These are phyloP conservation scores for Acanthurus lineatus DNA, from an alignment of 2,797 vertebrate genomes.

Conservation along the genomic window DNA sequence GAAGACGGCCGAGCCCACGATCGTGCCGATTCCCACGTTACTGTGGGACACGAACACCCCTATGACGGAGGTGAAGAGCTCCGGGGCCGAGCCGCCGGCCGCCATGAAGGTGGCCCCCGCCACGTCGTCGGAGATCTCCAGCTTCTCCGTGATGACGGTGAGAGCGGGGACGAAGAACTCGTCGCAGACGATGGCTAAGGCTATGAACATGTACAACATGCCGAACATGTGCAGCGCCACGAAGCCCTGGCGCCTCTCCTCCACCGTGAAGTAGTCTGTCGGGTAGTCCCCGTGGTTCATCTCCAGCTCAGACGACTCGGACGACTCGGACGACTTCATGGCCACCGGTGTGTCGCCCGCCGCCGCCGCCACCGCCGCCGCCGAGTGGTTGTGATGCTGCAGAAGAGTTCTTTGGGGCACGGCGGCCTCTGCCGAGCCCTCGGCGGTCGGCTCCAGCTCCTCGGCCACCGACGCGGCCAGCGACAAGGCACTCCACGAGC, in stretches of 20 bases:
- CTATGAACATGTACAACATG: constrained; percentile 99
- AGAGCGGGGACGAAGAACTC: constrained; percentile 98
- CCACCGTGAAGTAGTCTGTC: constrained; percentile 90
- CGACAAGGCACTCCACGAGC: constrained; percentile 94
- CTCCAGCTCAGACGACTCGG: constrained; percentile 34
- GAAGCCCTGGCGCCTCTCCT: constrained; percentile 90
- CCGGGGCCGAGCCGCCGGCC: constrained; percentile 96
- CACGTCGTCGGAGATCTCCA: constrained; percentile 95
- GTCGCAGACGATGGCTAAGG: constrained; percentile 96
- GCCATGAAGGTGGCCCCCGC: constrained; percentile 99
- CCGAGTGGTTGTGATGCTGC: constrained; percentile 83
- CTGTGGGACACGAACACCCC: constrained; percentile 97
- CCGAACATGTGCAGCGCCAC: constrained; percentile 92
- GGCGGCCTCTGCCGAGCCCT: constrained; percentile 62
- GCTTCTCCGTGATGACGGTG: constrained; percentile 96
- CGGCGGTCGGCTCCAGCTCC: constrained; percentile 36
- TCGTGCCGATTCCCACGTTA: constrained; percentile 97
- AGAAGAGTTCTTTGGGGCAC: constrained; percentile 92
- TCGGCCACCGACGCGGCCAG: constrained; percentile 75
- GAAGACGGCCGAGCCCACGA: constrained; percentile 97
- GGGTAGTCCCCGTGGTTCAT: constrained; percentile 92
- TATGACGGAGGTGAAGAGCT: constrained; percentile 97
- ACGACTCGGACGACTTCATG: constrained; percentile 71
- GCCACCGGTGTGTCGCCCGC: constrained; percentile 60
- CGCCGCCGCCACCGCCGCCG: constrained; percentile 40